Evolutionary conservation across 2,888 invertebrate genomes (phyloP).

Genomic region (Agrotis exclamationis): DNA sequence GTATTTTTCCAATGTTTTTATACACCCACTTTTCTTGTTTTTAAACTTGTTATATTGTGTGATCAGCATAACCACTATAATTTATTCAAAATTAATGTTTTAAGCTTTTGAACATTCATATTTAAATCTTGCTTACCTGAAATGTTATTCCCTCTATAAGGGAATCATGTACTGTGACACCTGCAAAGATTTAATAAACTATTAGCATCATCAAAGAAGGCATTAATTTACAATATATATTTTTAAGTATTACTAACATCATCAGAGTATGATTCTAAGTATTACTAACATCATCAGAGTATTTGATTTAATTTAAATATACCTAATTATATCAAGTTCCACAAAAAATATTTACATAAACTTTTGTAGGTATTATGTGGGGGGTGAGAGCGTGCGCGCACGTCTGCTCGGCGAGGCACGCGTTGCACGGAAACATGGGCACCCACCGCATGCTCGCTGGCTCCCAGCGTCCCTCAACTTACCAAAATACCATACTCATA

Average conservation of each 20-base stretch:
- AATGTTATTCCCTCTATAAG: constrained; percentile 85
- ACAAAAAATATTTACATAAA: too few species aligned
- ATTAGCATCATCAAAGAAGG: background rate
- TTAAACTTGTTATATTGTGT: background rate
- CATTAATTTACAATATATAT: background rate
- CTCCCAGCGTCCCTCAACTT: constrained; percentile 44
- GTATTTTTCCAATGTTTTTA: too few species aligned
- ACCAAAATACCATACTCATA: constrained; percentile 72
- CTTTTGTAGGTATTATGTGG: constrained; percentile 14
- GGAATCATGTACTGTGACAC: constrained; percentile 83
- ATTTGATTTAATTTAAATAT: too few species aligned
- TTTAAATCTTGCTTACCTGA: constrained; percentile 75
- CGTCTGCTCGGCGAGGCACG: constrained; percentile 47
- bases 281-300: background rate
- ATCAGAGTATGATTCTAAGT: background rate
- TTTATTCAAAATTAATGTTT: too few species aligned
- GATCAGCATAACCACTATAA: too few species aligned
- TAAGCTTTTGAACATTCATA: background rate
- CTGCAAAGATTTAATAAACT: constrained; percentile 73
- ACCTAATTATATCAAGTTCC: too few species aligned
- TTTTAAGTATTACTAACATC: background rate
- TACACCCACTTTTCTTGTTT: too few species aligned
- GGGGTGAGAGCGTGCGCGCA: constrained; percentile 29
- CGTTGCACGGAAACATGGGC: constrained; percentile 10
- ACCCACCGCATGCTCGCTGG: constrained; percentile 15